phyloP scores from a whole-genome alignment of 2,888 invertebrate species.

The Deilephila porcellus region DNA sequence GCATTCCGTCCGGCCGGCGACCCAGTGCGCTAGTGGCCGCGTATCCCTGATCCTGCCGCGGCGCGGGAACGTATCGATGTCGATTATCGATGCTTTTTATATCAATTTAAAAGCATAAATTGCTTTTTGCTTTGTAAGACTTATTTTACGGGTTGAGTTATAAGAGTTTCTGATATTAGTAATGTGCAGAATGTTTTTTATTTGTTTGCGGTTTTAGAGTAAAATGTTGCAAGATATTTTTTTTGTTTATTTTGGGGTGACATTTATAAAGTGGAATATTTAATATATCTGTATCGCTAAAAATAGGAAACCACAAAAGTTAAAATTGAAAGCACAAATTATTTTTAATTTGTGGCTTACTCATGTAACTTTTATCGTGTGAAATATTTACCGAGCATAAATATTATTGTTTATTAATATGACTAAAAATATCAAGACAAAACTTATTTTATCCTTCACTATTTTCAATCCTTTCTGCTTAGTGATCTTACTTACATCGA shows the following conservation, averaged over 20 bases:
- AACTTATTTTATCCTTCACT: neutral
- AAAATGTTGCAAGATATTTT: neutral
- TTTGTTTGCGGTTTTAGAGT: neutral
- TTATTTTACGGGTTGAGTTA: neutral
- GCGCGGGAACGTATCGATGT: conserved; percentile 51
- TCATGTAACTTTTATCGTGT: no score
- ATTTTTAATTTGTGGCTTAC: no score
- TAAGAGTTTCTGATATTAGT: neutral
- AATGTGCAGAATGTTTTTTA: neutral
- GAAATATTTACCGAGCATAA: no score
- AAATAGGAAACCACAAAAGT: no score
- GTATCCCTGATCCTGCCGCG: conserved; percentile 80
- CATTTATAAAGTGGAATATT: no score
- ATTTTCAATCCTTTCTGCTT: neutral
- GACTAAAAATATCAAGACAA: no score
- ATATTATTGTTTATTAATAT: no score
- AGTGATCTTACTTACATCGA: neutral
- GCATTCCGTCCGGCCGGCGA: conserved; percentile 80
- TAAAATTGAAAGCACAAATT: no score
- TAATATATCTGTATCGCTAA: no score
- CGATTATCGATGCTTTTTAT: conserved; percentile 40
- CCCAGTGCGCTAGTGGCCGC: conserved; percentile 82
- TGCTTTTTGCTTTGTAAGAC: neutral
- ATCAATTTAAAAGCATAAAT: neutral
- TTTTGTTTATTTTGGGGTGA: neutral